Evolutionary conservation across 2,888 invertebrate genomes (phyloP).

Genomic region (Hyles lineata): DNA sequence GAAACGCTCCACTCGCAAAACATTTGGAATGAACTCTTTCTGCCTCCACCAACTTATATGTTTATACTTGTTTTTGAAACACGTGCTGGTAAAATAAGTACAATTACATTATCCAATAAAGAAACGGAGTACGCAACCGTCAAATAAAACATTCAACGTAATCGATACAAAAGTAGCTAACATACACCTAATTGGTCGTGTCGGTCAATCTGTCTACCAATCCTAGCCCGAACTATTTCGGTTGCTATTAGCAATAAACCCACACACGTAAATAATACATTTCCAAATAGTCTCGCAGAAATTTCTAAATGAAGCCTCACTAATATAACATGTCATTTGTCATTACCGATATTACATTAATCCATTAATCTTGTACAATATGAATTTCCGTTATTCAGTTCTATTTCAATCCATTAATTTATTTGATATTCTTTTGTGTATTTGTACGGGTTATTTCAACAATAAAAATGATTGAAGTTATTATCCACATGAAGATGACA

Average conservation of each 20-base stretch:
- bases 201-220: conserved; percentile 27
- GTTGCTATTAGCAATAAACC: conserved; percentile 31
- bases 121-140: background rate
- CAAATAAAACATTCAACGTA: conserved; percentile 1
- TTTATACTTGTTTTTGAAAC: background rate
- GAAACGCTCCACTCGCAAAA: conserved; percentile 36
- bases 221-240: conserved; percentile 39
- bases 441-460: conserved; percentile 51
- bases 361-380: conserved; percentile 1
- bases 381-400: background rate
- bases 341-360: conserved; percentile 8
- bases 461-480: conserved; percentile 51
- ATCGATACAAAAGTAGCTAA: background rate
- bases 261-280: background rate
- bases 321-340: conserved; percentile 3
- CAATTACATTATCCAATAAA: background rate
- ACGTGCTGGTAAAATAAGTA: background rate
- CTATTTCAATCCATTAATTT: background rate
- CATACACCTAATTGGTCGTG: background rate
- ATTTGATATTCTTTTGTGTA: background rate
- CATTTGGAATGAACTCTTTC: background rate
- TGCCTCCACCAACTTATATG: background rate
- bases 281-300: conserved; percentile 8
- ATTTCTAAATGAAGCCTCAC: background rate
- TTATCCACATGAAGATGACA: conserved; percentile 47